A percentile compares a stretch with the other conserved stretches of the same genome.
These are phyloP conservation scores for Sinotaia quadrata DNA, from an alignment of 2,888 invertebrate genomes.

Conservation along the genomic window DNA sequence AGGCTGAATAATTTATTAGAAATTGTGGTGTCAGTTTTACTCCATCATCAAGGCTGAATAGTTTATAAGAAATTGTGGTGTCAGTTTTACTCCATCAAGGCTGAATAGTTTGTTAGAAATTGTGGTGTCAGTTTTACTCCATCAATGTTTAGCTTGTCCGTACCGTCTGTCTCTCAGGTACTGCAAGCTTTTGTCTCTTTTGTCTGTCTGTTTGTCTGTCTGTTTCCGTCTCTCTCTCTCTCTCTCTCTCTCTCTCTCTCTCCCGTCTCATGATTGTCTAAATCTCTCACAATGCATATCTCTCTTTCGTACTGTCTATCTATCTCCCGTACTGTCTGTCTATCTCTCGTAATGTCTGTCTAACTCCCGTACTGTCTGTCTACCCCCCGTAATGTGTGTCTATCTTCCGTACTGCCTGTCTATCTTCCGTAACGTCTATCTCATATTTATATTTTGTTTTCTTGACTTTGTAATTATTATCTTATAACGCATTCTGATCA, in stretches of 20 bases:
- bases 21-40: no score
- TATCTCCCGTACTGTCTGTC: not conserved
- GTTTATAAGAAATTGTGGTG: no score
- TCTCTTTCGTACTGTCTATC: not conserved
- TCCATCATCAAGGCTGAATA: no score
- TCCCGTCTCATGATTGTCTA: constrained; percentile 12
- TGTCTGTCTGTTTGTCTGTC: not conserved
- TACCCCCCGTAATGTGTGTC: not conserved
- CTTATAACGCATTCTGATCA: no score
- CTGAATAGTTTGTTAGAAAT: no score
- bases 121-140: no score
- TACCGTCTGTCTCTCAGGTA: constrained; percentile 17
- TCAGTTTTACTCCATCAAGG: no score
- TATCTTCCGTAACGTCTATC: not conserved
- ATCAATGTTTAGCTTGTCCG: no score
- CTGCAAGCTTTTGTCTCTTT: not conserved
- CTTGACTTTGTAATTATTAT: no score
- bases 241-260: constrained; percentile 29
- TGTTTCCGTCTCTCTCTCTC: constrained; percentile 7
- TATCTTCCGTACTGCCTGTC: not conserved
- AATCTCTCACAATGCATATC: constrained; percentile 1
- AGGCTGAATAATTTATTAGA: no score
- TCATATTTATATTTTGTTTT: not conserved
- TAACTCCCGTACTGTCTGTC: not conserved
- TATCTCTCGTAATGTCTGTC: not conserved